Conservation (phyloP, 1,140 invertebrate genomes). For the Temnothorax curvispinosus region DNA sequence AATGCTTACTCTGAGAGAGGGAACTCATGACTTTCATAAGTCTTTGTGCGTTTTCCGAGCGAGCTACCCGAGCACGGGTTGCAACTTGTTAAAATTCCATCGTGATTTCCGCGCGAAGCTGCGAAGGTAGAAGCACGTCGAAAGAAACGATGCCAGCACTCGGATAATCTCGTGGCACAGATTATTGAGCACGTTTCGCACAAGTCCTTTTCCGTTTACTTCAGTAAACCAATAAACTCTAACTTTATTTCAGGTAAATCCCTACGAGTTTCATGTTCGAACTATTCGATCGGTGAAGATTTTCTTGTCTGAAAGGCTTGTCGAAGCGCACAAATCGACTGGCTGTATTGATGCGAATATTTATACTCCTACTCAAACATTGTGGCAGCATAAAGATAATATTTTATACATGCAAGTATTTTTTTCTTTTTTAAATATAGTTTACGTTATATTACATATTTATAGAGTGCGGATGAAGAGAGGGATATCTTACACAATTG, state of each 20-base stretch:
- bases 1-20: conserved; percentile 30
- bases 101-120: conserved; percentile 64
- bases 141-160: conserved; percentile 68
- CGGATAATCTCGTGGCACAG: conserved; percentile 74
- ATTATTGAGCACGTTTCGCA: conserved; percentile 75
- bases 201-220: conserved; percentile 74
- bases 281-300: conserved; percentile 60
- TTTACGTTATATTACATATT: neutral
- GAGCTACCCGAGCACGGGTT: conserved; percentile 28
- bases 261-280: conserved; percentile 63
- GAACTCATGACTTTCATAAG: conserved; percentile 70
- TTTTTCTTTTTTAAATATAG: neutral
- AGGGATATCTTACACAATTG: neutral
- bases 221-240: conserved; percentile 75
- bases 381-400: neutral
- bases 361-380: neutral
- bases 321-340: conserved; percentile 9
- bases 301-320: conserved; percentile 59
- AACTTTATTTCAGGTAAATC: conserved; percentile 74
- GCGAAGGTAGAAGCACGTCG: conserved; percentile 48
- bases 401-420: neutral
- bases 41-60: conserved; percentile 50
- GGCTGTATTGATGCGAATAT: conserved; percentile 3
- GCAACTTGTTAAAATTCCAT: conserved; percentile 73
- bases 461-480: neutral